phyloP scores from a whole-genome alignment of 2,888 invertebrate species.

The Philereme transversata region DNA sequence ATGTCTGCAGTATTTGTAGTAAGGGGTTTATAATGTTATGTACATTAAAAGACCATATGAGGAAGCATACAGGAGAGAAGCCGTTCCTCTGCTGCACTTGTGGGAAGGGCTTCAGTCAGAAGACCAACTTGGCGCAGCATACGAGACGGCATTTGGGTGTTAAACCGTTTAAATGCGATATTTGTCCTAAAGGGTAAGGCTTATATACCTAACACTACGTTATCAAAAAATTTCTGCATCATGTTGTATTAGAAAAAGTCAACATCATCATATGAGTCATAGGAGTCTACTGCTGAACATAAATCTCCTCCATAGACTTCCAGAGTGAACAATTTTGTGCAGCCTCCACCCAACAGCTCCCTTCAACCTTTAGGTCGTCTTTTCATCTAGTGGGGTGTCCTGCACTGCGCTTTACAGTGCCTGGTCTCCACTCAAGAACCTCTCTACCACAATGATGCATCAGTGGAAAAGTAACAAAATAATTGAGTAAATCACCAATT shows the following conservation, averaged over 20 bases:
- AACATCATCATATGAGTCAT: no score
- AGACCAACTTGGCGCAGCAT: slow-evolving; percentile 84
- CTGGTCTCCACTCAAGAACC: no score
- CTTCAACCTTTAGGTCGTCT: no score
- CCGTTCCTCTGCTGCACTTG: slow-evolving; percentile 84
- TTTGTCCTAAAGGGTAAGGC: slow-evolving; percentile 69
- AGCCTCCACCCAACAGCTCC: no score
- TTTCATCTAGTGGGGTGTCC: no score
- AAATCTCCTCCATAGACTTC: no score
- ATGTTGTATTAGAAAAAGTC: not conserved
- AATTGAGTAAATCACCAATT: no score
- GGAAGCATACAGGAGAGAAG: slow-evolving; percentile 84
- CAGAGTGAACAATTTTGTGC: no score
- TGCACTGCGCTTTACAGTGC: no score
- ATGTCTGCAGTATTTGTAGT: slow-evolving; percentile 74
- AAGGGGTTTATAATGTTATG: slow-evolving; percentile 80
- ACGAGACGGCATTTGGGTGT: slow-evolving; percentile 81
- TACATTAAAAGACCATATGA: slow-evolving; percentile 83
- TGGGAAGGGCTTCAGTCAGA: slow-evolving; percentile 84
- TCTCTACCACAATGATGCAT: no score
- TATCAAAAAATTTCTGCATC: not conserved
- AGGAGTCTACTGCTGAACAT: no score
- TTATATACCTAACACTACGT: not conserved
- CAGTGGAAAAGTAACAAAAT: no score
- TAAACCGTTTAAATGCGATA: slow-evolving; percentile 72